Evolutionary conservation across 2,888 invertebrate genomes (phyloP).

Genomic region (Zygaena filipendulae): DNA sequence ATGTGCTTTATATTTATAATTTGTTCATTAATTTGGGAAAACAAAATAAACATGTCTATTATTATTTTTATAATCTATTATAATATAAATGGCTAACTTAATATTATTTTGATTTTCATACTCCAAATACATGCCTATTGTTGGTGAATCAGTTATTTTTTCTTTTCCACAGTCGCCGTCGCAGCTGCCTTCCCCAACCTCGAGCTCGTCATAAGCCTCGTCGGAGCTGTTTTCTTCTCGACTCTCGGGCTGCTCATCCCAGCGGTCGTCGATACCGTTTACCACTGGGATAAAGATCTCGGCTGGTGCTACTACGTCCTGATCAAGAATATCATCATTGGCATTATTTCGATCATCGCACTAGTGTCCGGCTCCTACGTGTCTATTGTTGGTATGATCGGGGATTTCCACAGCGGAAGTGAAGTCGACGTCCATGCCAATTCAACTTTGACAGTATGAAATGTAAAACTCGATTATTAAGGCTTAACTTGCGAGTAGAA

Average conservation of each 20-base stretch:
- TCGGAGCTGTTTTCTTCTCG: constrained; percentile 83
- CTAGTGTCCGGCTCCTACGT: constrained; percentile 47
- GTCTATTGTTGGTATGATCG: constrained; percentile 42
- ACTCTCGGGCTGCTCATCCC: constrained; percentile 80
- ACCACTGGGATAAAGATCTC: constrained; percentile 73
- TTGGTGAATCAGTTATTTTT: not conserved
- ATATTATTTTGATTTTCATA: too few relatives aligned
- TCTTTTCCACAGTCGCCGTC: constrained; percentile 71
- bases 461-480: too few relatives aligned
- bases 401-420: too few relatives aligned
- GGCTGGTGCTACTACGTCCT: constrained; percentile 74
- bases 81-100: too few relatives aligned
- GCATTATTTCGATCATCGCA: constrained; percentile 34
- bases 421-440: too few relatives aligned
- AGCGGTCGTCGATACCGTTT: constrained; percentile 77
- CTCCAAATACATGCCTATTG: too few relatives aligned
- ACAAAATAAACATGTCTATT: not conserved
- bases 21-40: not conserved
- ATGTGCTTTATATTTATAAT: constrained; percentile 1
- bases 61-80: too few relatives aligned
- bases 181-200: constrained; percentile 86
- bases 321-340: constrained; percentile 70
- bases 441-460: too few relatives aligned
- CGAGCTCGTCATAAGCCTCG: constrained; percentile 88
- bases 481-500: too few relatives aligned